Evolutionary conservation across 2,888 invertebrate genomes (phyloP).

Genomic region (Labia minor): DNA sequence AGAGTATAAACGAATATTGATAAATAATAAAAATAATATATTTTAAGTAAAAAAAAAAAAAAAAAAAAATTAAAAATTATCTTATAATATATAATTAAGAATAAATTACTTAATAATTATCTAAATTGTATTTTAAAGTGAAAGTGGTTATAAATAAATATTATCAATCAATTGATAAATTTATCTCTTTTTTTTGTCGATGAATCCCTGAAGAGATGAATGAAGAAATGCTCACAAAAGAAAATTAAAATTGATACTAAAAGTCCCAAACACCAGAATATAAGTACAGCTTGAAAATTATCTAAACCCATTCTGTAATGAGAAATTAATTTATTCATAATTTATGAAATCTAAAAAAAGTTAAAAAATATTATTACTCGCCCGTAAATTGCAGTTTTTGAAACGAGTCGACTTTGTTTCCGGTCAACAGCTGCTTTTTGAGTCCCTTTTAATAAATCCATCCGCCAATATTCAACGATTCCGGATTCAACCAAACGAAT

Average conservation of each 20-base stretch:
- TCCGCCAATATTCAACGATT: background rate
- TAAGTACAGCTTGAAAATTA: background rate
- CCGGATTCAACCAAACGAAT: background rate
- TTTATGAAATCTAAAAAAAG: no score
- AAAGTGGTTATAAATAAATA: no score
- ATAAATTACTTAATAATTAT: no score
- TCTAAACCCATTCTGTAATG: background rate
- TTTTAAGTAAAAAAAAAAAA: no score
- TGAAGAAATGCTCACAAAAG: background rate
- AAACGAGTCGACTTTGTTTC: background rate
- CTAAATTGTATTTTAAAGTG: no score
- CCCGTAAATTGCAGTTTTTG: background rate
- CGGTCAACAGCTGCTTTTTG: background rate
- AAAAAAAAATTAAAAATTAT: no score
- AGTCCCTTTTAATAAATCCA: background rate
- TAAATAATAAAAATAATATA: no score
- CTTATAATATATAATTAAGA: no score
- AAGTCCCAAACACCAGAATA: background rate
- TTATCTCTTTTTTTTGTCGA: no score
- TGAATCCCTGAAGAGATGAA: no score
- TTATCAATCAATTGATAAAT: no score
- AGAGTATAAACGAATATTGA: no score
- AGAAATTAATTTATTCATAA: background rate
- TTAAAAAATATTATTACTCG: background rate
- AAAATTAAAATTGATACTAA: background rate